Conservation (phyloP, 2,113 vertebrate genomes). For the Hemichromis elongatus region DNA sequence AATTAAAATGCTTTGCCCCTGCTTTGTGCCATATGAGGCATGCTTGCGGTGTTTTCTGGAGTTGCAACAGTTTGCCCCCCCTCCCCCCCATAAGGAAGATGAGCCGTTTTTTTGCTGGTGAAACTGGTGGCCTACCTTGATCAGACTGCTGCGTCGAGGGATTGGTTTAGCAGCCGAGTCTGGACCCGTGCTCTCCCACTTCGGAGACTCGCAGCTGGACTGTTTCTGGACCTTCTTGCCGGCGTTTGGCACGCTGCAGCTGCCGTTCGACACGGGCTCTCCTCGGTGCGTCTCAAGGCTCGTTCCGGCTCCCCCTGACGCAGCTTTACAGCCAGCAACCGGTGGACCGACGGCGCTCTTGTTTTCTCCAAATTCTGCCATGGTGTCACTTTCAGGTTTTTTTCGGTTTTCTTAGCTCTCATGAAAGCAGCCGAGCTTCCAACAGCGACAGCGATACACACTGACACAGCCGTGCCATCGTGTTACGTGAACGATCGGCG, state of each 20-base stretch:
- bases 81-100: neutral
- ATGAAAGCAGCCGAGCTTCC: neutral
- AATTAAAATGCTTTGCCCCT: neutral
- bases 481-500: neutral
- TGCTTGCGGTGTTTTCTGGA: neutral
- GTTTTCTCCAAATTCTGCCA: constrained; percentile 60
- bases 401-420: neutral
- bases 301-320: constrained; percentile 33
- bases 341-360: constrained; percentile 33
- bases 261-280: constrained; percentile 82
- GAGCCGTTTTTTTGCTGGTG: neutral
- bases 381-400: neutral
- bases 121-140: constrained; percentile 79
- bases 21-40: neutral
- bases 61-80: neutral
- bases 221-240: constrained; percentile 35
- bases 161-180: constrained; percentile 62
- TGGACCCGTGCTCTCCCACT: constrained; percentile 66
- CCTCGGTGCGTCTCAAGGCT: constrained; percentile 65
- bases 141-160: constrained; percentile 90
- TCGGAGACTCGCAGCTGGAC: constrained; percentile 64
- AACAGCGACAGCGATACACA: neutral
- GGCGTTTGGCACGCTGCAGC: constrained; percentile 73
- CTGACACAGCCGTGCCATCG: constrained; percentile 39
- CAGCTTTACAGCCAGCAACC: constrained; percentile 48